Evolutionary conservation across 37 sponge, comb jelly and placozoan genomes (phyloP), one percentile per base, ranked within the genome.

Genomic region (Ianthella basta): DNA sequence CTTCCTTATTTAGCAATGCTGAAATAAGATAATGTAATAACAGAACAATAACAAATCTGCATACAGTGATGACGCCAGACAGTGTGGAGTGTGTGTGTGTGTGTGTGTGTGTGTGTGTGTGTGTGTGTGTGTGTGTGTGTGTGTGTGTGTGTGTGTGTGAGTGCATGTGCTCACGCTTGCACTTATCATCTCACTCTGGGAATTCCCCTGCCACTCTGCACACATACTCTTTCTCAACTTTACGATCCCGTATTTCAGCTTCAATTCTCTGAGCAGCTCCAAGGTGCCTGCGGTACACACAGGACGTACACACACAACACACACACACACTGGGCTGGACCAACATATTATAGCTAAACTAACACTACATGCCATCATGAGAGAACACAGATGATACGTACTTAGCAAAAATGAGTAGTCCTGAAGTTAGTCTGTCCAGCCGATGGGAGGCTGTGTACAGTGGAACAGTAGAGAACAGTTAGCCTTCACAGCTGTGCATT

Each of bases 341-440:
- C 18, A 75, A 13, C 15, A 40, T 12, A 39, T 21, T 16, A 39
- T 75, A 18, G 60, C 60, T 59, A 59, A 29, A 12, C 40, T 34
- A 12, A 64, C 83, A 60, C 20, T 50, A 32, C 8, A n/a, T 73
- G 36, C 24, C 85, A 15, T 23, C 60, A 63, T 55, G 10, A n/a
- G n/a, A n/a, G n/a, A n/a, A n/a, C n/a, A n/a, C n/a, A n/a, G n/a
- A n/a, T n/a, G n/a, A n/a, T n/a, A n/a, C n/a, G n/a, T n/a, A 86
- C 88, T 69, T 89, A 16, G 94, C 98, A 84, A 97, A 84, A 16
- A 97, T 91, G 25, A 97, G 82, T 19, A 97, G 30, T 19, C 98
- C 98, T 54, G 96, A 95, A 19, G 98, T 97, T 16, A 95, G 83
- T 44, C 96, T 83, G 66, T 97, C 98, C 56, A 97, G 40, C 29